Conservation (phyloP, 2,888 invertebrate species). For the Mechanitis messenoides region DNA sequence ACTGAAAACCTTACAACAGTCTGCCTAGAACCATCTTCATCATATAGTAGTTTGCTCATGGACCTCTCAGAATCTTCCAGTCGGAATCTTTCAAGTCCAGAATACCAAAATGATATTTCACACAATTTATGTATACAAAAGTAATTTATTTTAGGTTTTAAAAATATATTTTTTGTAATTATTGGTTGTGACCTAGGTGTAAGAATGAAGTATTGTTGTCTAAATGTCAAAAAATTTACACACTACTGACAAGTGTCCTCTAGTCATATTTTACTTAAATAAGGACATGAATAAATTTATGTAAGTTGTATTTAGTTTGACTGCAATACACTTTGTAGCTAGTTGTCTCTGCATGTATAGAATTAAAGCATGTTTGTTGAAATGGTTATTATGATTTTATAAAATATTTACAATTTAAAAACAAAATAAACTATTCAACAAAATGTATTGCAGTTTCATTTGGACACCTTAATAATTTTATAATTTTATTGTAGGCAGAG, state of each 20-base stretch:
- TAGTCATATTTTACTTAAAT: conserved; percentile 30
- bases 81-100: conserved; percentile 61
- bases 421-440: conserved; percentile 65
- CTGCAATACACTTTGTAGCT: conserved; percentile 72
- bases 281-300: conserved; percentile 3
- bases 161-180: conserved; percentile 32
- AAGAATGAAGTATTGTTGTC: conserved; percentile 35
- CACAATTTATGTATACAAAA: conserved; percentile 41
- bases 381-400: conserved; percentile 47
- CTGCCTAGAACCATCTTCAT: conserved; percentile 61
- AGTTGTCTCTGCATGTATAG: conserved; percentile 49
- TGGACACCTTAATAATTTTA: conserved; percentile 42
- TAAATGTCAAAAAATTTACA: conserved; percentile 21
- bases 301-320: conserved; percentile 30
- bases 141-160: conserved; percentile 31
- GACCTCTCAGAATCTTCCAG: conserved; percentile 64
- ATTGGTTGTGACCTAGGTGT: conserved; percentile 67
- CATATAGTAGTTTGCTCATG: conserved; percentile 64
- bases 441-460: conserved; percentile 78
- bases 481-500: conserved; percentile 84
- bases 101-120: conserved; percentile 56
- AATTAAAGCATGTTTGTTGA: conserved; percentile 51
- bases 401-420: conserved; percentile 47
- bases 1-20: conserved; percentile 68
- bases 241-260: conserved; percentile 24